Conservation (phyloP, 2,888 invertebrate species). For the Leucoptera coffeella region DNA sequence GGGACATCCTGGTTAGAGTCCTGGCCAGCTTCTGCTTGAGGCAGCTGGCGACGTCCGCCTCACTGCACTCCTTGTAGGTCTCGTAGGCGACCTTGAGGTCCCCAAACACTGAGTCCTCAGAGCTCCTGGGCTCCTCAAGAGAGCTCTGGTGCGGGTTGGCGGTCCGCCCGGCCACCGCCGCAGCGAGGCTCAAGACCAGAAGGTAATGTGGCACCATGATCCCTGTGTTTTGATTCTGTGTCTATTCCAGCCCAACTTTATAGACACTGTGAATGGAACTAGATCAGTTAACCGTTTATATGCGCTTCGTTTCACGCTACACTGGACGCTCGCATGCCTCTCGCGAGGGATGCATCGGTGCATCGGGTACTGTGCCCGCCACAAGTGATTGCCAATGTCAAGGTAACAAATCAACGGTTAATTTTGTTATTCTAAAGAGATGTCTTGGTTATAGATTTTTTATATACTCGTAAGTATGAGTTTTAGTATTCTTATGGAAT, state of each 20-base stretch:
- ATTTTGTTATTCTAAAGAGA: too few relatives aligned
- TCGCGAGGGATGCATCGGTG: constrained; percentile 44
- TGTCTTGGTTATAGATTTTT: too few relatives aligned
- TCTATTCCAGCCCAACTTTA: too few relatives aligned
- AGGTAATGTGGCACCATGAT: constrained; percentile 55
- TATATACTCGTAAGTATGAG: too few relatives aligned
- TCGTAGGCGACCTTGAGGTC: constrained; percentile 70
- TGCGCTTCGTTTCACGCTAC: constrained; percentile 46
- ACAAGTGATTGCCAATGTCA: constrained; percentile 8
- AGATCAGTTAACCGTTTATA: constrained; percentile 40
- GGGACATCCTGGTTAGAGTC: constrained; percentile 66
- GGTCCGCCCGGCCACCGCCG: constrained; percentile 45
- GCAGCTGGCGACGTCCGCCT: constrained; percentile 63
- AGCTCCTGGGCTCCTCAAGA: constrained; percentile 29
- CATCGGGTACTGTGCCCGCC: constrained; percentile 17
- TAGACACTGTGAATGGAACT: constrained; percentile 38
- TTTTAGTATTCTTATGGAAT: too few relatives aligned
- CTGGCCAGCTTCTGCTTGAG: constrained; percentile 74
- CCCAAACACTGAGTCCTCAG: constrained; percentile 48
- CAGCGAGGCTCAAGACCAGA: constrained; percentile 48
- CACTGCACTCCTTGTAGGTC: constrained; percentile 75
- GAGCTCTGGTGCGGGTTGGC: constrained; percentile 41
- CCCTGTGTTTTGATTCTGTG: constrained; percentile 31
- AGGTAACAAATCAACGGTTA: too few relatives aligned
- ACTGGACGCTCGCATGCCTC: constrained; percentile 16